A percentile compares a stretch with the other conserved stretches of the same genome.
These are phyloP conservation scores for Stenotaenia linearis DNA, from an alignment of 2,888 invertebrate species.

Conservation along the genomic window DNA sequence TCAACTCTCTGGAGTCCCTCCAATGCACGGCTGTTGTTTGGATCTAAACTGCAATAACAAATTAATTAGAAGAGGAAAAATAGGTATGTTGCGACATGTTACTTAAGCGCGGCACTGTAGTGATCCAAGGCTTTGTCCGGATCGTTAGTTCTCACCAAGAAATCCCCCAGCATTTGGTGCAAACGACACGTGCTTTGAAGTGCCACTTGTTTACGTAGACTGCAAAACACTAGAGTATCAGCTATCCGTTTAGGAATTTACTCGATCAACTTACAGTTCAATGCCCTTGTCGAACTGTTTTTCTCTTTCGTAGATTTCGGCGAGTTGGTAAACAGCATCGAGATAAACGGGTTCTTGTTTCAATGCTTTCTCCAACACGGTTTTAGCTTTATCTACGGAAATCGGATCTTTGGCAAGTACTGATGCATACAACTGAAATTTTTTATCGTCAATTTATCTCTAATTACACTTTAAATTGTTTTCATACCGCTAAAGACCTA, in stretches of 20 bases:
- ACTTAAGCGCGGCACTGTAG: constrained; percentile 61
- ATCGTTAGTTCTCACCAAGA: constrained; percentile 57
- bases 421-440: constrained; percentile 62
- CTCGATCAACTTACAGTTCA: constrained; percentile 50
- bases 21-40: constrained; percentile 57
- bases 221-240: constrained; percentile 33
- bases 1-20: constrained; percentile 62
- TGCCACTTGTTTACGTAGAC: constrained; percentile 60
- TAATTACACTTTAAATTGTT: background rate
- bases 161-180: constrained; percentile 62
- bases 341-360: constrained; percentile 64
- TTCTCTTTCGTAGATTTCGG: constrained; percentile 61
- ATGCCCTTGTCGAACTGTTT: constrained; percentile 59
- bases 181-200: constrained; percentile 58
- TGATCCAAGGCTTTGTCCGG: constrained; percentile 65
- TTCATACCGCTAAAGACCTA: constrained; percentile 63
- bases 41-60: constrained; percentile 54
- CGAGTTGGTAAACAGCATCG: constrained; percentile 66
- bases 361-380: constrained; percentile 65
- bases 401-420: constrained; percentile 61
- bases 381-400: constrained; percentile 55
- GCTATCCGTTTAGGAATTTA: background rate
- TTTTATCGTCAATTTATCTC: background rate
- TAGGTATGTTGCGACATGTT: constrained; percentile 41
- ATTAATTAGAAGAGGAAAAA: background rate